Conservation (phyloP, 2,113 vertebrate species). For the Austrofundulus limnaeus region DNA sequence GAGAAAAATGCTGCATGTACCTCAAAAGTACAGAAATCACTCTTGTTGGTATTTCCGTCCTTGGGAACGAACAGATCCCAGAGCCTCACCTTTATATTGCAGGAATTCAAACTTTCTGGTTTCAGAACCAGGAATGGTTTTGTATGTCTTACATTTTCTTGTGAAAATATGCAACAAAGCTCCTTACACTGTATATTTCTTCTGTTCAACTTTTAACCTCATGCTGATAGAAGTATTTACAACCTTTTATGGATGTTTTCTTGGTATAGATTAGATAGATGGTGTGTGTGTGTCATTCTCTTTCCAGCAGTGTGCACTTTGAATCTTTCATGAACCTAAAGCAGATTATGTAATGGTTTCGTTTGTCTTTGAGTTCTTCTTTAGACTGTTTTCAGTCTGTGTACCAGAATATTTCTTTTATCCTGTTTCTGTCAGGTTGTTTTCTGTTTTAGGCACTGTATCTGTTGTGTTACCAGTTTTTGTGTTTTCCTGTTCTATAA, state of each 20-base stretch:
- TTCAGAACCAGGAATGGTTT: not conserved
- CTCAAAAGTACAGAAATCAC: slow-evolving; percentile 45
- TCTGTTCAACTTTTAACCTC: too few relatives aligned
- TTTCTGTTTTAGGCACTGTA: too few relatives aligned
- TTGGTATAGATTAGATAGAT: slow-evolving; percentile 14
- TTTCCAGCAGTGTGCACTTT: slow-evolving; percentile 13
- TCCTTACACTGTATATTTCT: too few relatives aligned
- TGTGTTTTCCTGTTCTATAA: too few relatives aligned
- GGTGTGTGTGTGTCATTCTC: not conserved
- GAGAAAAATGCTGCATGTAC: slow-evolving; percentile 56
- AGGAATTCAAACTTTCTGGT: slow-evolving; percentile 19
- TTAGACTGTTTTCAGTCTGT: too few relatives aligned
- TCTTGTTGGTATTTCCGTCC: slow-evolving; percentile 52
- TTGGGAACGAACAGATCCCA: slow-evolving; percentile 41
- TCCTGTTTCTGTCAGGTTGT: too few relatives aligned
- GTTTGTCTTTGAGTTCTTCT: too few relatives aligned
- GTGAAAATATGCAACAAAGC: not conserved
- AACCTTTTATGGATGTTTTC: not conserved
- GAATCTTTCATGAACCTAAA: slow-evolving; percentile 3
- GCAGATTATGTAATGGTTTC: not conserved
- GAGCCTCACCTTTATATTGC: slow-evolving; percentile 21
- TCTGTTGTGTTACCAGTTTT: too few relatives aligned
- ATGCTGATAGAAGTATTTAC: not conserved
- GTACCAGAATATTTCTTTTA: too few relatives aligned
- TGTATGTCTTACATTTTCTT: not conserved